Evolutionary conservation across 2,797 vertebrate species (phyloP), one percentile per base, ranked within the genome.

Genomic region (Pseudopleuronectes americanus): DNA sequence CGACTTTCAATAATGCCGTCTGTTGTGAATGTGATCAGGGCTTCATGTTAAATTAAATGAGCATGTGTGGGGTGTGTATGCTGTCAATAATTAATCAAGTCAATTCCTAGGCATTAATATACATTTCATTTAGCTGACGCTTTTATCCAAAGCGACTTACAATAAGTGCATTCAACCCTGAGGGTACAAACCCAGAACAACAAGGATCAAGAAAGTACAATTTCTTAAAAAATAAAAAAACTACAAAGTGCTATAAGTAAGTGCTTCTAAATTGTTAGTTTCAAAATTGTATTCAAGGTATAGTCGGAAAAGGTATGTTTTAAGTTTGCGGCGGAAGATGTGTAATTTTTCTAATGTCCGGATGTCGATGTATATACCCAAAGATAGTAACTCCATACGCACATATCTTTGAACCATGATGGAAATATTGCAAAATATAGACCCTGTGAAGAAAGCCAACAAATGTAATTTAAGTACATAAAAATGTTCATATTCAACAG

Each of bases 381-480:
- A 41, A 55, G 17, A 68, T 4, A 21, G 1, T 6, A 53, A 23
- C 36, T 38, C 36, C 36, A 12, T 13, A 38, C 3, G 1, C 36
- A 12, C 10, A 3, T 38, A 3, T 49, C 70, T 22, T 43, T 0
- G 1, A n/a, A 68, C 31, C 43, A 54, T 43, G 64, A 55, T 38
- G 16, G 53, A 76, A 52, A 55, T 52, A 4, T 22, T 57, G 3
- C 58, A 64, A 54, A 66, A 51, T 53, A 79, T 71, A 58, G 49
- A 60, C 22, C 70, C 55, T 56, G 19, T 59, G 54, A 68, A 49
- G 55, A 66, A 54, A 77, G 66, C n/a, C 28, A 73, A 57, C 8
- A 70, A 68, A 79, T 73, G 71, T 61, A 65, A 74, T 79, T 70
- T 63, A 74, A 80, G 49, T 24, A 33, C 63, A 62, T 43, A 57